Percentiles rank a stretch among this genome's conserved stretches.
Conservation (phyloP, 2,888 invertebrate genomes). For the Pristionchus fissidentatus region DNA sequence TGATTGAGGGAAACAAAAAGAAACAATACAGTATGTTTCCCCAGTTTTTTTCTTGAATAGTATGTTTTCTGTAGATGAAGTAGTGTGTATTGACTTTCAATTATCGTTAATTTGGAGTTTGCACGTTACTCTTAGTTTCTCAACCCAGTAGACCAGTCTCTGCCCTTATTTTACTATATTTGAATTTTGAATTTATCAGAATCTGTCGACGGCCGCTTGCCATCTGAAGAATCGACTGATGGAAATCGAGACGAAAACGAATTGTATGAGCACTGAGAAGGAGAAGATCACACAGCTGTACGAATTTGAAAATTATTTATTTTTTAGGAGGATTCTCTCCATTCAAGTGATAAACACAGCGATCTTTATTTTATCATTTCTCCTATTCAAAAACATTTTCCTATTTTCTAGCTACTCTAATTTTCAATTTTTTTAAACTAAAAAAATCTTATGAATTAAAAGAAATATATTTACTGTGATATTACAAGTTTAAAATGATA, state of each 20-base stretch:
- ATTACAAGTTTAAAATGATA: no score
- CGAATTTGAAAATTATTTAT: background rate
- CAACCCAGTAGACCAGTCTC: no score
- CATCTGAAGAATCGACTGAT: constrained; percentile 72
- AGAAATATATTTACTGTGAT: no score
- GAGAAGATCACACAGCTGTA: constrained; percentile 76
- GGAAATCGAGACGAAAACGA: constrained; percentile 77
- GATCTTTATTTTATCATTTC: background rate
- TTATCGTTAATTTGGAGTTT: background rate
- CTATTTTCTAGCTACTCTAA: no score
- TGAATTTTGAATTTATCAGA: no score
- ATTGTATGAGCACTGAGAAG: constrained; percentile 76
- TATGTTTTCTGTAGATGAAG: background rate
- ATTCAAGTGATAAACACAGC: no score
- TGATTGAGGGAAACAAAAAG: background rate
- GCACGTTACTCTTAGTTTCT: no score
- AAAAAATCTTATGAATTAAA: no score
- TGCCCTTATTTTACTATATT: no score
- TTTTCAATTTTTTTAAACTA: no score
- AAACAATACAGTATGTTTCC: background rate
- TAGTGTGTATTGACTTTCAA: background rate
- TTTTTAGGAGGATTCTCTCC: no score
- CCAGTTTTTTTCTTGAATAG: background rate
- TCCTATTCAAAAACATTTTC: background rate
- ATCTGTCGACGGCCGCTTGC: constrained; percentile 75